Conservation (phyloP, 2,113 vertebrate genomes). For the Gnathonemus longibarbis region DNA sequence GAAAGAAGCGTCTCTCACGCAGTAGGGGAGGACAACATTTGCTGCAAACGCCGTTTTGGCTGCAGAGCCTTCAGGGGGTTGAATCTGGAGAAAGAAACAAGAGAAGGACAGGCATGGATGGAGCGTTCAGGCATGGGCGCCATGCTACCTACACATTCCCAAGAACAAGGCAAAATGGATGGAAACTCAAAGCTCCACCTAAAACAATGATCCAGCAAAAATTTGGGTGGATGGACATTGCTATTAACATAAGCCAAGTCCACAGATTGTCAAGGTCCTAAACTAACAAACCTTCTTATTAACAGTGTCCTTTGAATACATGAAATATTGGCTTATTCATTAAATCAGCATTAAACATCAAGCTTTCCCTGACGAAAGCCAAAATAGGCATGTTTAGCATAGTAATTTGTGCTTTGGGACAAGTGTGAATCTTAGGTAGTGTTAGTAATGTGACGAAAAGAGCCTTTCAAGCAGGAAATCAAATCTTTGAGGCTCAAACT, state of each 20-base stretch:
- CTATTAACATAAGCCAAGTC: neutral
- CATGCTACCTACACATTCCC: conserved; percentile 22
- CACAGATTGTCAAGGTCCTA: neutral
- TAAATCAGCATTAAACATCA: neutral
- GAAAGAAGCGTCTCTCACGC: conserved; percentile 57
- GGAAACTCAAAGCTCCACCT: neutral
- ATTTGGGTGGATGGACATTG: neutral
- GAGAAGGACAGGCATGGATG: conserved; percentile 19
- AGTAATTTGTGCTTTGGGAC: neutral
- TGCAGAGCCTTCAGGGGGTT: conserved; percentile 67
- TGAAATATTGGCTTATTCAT: neutral
- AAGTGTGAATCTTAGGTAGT: neutral
- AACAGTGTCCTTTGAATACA: neutral
- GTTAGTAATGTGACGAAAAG: neutral
- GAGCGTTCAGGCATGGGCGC: neutral
- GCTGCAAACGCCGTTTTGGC: conserved; percentile 64
- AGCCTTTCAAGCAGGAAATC: neutral
- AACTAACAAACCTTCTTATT: neutral
- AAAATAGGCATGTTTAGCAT: neutral
- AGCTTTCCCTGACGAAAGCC: neutral
- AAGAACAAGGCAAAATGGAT: neutral
- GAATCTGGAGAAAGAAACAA: conserved; percentile 61
- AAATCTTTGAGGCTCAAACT: neutral
- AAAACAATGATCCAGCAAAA: neutral
- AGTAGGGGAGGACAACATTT: conserved; percentile 54